phyloP scores from a whole-genome alignment of 2,888 invertebrate genomes.

The Parnassius glacialis region DNA sequence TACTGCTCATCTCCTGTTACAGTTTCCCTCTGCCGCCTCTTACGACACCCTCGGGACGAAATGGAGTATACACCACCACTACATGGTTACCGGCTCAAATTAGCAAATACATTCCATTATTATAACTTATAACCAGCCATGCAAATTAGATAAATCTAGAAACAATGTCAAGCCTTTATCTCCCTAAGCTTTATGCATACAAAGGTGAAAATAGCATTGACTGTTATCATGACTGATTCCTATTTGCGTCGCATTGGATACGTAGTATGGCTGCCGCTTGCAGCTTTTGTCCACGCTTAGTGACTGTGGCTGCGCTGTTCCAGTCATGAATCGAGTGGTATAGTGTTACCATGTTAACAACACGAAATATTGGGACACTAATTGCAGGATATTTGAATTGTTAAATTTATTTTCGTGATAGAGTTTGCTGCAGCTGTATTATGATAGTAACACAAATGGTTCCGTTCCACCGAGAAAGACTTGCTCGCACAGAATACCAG shows the following conservation, averaged over 20 bases:
- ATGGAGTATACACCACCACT: no score
- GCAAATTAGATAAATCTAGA: no score
- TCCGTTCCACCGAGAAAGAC: no score
- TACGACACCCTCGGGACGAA: no score
- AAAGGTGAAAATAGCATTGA: not conserved
- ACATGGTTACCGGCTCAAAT: no score
- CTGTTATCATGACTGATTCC: not conserved
- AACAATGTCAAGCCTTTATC: not conserved
- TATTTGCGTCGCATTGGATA: not conserved
- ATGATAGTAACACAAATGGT: no score
- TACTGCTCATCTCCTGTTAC: no score
- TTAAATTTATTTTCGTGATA: not conserved
- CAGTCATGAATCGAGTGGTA: not conserved
- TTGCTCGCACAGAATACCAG: no score
- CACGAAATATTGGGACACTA: not conserved
- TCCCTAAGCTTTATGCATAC: not conserved
- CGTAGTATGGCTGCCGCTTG: not conserved
- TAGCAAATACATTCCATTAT: no score
- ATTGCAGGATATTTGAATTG: not conserved
- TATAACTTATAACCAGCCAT: no score
- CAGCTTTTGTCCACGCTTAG: conserved; percentile 1
- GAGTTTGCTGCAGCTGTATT: no score
- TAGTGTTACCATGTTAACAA: not conserved
- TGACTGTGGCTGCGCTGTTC: not conserved
- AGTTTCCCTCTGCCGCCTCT: no score